These are phyloP conservation scores for Capitulum mitella DNA, from an alignment of 2,888 invertebrate species.

Conservation along the genomic window DNA sequence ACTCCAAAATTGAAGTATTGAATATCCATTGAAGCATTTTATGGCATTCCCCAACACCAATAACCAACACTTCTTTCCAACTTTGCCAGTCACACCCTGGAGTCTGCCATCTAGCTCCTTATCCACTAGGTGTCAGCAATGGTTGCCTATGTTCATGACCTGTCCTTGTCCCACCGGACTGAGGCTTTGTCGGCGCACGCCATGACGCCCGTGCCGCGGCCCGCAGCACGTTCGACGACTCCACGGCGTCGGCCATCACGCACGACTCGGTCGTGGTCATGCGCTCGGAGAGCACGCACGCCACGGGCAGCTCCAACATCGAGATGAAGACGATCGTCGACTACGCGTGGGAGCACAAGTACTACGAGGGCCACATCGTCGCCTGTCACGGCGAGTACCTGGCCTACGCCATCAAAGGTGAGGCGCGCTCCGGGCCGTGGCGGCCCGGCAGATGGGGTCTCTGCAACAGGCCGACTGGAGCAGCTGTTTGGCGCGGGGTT, in stretches of 20 bases:
- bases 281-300: conserved; percentile 24
- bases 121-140: background rate
- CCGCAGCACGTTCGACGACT: background rate
- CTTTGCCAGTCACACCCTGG: background rate
- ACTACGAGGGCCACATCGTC: conserved; percentile 77
- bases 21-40: too few relatives aligned
- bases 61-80: background rate
- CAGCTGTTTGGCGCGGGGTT: too few relatives aligned
- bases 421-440: too few relatives aligned
- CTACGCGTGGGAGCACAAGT: conserved; percentile 84
- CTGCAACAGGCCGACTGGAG: too few relatives aligned
- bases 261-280: background rate
- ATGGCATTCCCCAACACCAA: background rate
- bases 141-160: background rate
- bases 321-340: conserved; percentile 84
- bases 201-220: too few relatives aligned
- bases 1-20: background rate
- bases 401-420: conserved; percentile 87
- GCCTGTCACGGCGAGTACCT: conserved; percentile 75
- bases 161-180: too few relatives aligned
- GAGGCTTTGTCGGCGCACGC: too few relatives aligned
- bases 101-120: background rate
- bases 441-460: too few relatives aligned
- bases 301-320: conserved; percentile 70
- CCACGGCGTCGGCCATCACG: background rate